Conservation (phyloP, 2,888 invertebrate species). For the Thysanoteuthis rhombus region DNA sequence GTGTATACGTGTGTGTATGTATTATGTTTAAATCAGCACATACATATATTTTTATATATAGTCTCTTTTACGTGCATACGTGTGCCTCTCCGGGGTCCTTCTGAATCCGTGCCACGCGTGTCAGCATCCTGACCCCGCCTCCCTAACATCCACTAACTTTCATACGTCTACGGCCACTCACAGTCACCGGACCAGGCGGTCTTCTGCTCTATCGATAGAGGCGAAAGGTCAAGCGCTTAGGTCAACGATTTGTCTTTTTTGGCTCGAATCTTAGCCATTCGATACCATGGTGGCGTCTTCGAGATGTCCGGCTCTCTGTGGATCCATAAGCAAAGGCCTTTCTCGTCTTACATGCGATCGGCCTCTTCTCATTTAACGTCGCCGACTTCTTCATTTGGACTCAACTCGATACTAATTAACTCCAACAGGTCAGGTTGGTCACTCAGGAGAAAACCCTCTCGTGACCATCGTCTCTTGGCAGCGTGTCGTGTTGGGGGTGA, state of each 20-base stretch:
- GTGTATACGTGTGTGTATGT: too few species aligned
- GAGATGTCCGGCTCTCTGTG: neutral
- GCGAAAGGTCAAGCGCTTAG: neutral
- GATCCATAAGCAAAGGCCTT: neutral
- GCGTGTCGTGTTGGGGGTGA: too few species aligned
- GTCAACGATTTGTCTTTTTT: neutral
- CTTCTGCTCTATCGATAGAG: neutral
- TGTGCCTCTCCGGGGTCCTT: neutral
- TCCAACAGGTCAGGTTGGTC: neutral
- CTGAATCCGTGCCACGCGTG: neutral
- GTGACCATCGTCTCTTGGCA: too few species aligned
- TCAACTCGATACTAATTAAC: neutral
- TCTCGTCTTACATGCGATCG: neutral
- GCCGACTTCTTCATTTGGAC: too few species aligned
- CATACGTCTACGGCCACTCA: neutral
- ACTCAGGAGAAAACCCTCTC: neutral
- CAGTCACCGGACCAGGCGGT: neutral
- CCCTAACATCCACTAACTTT: neutral
- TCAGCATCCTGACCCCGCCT: neutral
- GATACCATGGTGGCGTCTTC: neutral
- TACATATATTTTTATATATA: neutral
- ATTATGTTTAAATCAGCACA: neutral
- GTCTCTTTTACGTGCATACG: neutral
- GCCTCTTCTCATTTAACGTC: neutral
- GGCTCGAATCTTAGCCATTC: neutral